Evolutionary conservation across 2,113 vertebrate genomes (phyloP).

Genomic region (Antechinus stuartii): DNA sequence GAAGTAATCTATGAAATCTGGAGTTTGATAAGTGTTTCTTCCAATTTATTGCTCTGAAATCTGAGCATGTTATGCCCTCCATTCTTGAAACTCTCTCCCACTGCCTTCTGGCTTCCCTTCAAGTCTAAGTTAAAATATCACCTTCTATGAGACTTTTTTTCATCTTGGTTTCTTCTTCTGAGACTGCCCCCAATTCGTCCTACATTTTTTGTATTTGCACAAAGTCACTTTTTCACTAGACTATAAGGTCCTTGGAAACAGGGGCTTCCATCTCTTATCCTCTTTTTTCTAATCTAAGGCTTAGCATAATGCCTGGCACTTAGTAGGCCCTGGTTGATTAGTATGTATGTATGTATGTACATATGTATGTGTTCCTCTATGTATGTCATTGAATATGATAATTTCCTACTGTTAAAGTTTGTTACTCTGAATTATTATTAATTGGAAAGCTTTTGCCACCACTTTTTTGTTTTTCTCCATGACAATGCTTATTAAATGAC

Average conservation of each 20-base stretch:
- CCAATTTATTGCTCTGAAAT: not conserved
- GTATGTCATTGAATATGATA: not conserved
- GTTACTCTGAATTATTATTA: not conserved
- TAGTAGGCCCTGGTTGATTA: not conserved
- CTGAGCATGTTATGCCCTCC: not conserved
- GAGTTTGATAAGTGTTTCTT: not conserved
- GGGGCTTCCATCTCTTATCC: not conserved
- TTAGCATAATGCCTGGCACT: not conserved
- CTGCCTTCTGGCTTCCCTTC: not conserved
- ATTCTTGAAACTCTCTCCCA: not conserved
- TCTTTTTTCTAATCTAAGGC: not conserved
- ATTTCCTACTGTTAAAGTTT: not conserved
- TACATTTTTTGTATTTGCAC: not conserved
- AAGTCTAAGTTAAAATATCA: not conserved
- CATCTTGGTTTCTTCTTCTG: not conserved
- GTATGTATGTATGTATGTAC: not conserved
- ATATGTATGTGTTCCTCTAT: not conserved
- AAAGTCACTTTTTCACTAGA: not conserved
- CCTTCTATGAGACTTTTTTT: not conserved
- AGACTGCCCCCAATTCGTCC: not conserved
- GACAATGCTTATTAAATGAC: not conserved
- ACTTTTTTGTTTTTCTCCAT: not conserved
- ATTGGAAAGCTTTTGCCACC: not conserved
- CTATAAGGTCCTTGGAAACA: not conserved
- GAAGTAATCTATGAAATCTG: not conserved